phyloP scores from a whole-genome alignment of 2,888 invertebrate genomes.

The Esperia sulphurella region DNA sequence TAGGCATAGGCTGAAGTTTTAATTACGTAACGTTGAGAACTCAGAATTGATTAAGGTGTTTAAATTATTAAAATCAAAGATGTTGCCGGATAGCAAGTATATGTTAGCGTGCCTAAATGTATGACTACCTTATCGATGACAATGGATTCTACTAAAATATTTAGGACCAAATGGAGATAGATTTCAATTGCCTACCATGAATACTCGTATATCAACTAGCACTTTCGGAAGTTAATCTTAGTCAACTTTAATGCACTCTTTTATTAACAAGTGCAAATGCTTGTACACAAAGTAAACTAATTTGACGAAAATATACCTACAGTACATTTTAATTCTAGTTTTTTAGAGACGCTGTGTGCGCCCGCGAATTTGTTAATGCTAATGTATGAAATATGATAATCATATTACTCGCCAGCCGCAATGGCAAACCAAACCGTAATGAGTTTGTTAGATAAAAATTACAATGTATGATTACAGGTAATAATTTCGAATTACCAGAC shows the following conservation, averaged over 20 bases:
- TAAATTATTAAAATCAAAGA: no score
- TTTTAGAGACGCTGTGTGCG: constrained; percentile 22
- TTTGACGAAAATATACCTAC: constrained; percentile 2
- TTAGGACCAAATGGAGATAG: no score
- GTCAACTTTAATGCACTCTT: not conserved
- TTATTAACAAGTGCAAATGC: not conserved
- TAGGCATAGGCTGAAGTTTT: not conserved
- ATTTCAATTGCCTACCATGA: no score
- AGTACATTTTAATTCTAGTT: constrained; percentile 11
- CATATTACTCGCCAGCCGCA: constrained; percentile 43
- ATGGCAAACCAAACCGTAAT: constrained; percentile 35
- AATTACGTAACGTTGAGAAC: no score
- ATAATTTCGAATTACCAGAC: constrained; percentile 57
- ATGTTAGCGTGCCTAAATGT: no score
- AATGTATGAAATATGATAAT: constrained; percentile 53
- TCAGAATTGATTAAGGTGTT: no score
- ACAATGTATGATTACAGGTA: constrained; percentile 49
- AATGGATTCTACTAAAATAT: no score
- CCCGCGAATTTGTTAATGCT: constrained; percentile 37
- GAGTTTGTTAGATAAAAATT: constrained; percentile 26
- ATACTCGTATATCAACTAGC: not conserved
- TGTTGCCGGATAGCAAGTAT: no score
- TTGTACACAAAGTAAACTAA: constrained; percentile 3
- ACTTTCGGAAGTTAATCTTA: not conserved
- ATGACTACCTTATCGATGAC: no score